Base-by-base conservation (phyloP, 1,140 invertebrate species). In the Drosophila biarmipes region DNA sequence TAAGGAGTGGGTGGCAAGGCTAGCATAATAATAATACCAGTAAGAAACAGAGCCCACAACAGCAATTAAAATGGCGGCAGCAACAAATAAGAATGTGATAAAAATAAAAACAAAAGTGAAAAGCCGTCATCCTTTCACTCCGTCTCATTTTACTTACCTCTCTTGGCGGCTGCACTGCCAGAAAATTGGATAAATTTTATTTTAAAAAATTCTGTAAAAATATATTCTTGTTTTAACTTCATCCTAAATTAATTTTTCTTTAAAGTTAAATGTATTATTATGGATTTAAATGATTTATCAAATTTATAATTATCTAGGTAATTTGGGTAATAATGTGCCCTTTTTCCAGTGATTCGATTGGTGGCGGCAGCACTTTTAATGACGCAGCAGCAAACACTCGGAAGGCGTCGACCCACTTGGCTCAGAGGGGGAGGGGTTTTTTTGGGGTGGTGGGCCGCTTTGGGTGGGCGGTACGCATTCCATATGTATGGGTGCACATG, bases 311-410 rank as follows among this genome's bases (percentile, higher is more conserved):
- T 1, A 15, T 15, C 10, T 4, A 24, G 8, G 27, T 46, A n/a
- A 27, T 6, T 27, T 14, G n/a, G n/a, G n/a, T n/a, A 24, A 24
- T 19, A 12, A 21, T 12, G 12, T 6, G 42, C 5, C 10, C 27
- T 68, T 68, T 43, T 61, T 4, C 0, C 55, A 62, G 58, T 73
- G 49, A 29, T 19, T 24, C 34, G 58, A 77, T 62, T 58, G 62
- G 43, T 12, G 42, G 55, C 56, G 42, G 56, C 38, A 48, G 80
- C 63, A 73, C 77, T 71, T 86, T 71, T 86, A 86, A 86, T 86
- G 81, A 87, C 82, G 81, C 81, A 87, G 73, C 74, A 66, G 81
- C 78, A 86, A 86, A 81, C 81, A 86, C 81, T 86, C 73, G 63
- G 79, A 67, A 85, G 81, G 78, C 73, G 78, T 78, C 71, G 68